Conservation (phyloP, 2,113 vertebrate species). For the Saimiri boliviensis region DNA sequence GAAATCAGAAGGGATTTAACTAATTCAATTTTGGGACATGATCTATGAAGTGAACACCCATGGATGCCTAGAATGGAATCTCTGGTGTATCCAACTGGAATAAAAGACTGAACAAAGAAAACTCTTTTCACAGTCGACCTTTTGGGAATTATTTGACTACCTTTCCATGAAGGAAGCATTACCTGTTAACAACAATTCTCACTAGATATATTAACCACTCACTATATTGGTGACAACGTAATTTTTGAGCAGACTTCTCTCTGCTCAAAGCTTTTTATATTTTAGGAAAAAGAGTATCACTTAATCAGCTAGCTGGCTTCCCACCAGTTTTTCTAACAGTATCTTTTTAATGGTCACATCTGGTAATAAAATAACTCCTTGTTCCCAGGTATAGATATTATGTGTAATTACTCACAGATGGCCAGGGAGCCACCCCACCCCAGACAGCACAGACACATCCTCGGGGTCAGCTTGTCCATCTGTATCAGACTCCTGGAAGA, state of each 20-base stretch:
- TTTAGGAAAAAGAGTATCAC: not conserved
- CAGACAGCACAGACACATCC: not conserved
- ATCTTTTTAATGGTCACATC: slow-evolving; percentile 53
- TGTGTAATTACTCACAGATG: slow-evolving; percentile 59
- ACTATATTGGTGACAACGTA: not conserved
- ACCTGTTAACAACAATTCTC: not conserved
- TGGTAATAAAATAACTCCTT: not conserved
- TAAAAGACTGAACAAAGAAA: not conserved
- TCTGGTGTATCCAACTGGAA: not conserved
- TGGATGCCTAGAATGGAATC: not conserved
- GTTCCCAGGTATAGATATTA: slow-evolving; percentile 30
- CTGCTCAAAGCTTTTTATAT: slow-evolving; percentile 37
- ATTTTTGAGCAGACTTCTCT: too few species aligned
- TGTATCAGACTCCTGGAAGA: not conserved
- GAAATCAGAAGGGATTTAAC: not conserved
- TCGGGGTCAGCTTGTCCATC: not conserved
- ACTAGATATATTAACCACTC: not conserved
- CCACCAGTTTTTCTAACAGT: slow-evolving; percentile 23
- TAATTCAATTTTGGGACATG: not conserved
- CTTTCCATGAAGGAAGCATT: not conserved
- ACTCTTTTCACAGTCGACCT: not conserved
- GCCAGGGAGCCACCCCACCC: not conserved
- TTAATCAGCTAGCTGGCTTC: slow-evolving; percentile 13
- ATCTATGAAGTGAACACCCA: not conserved
- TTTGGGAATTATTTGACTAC: not conserved